Percentiles rank a stretch among this genome's conserved stretches.
Conservation (phyloP, 2,113 vertebrate genomes). For the Tragelaphus imberbis region DNA sequence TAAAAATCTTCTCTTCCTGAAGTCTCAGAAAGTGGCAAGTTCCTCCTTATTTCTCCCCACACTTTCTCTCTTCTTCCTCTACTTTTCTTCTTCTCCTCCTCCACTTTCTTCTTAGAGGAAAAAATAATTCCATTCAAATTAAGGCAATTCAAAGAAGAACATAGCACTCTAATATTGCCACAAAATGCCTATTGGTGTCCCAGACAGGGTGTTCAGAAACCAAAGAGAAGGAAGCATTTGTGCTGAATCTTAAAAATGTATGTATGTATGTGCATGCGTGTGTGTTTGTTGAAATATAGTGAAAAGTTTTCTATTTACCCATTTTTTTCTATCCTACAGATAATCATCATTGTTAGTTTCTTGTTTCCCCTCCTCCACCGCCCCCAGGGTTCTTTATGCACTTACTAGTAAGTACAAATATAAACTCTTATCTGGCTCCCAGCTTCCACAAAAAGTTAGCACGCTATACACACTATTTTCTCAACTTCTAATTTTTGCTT, state of each 20-base stretch:
- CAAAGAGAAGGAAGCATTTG: neutral
- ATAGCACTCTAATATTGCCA: neutral
- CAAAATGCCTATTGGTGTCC: neutral
- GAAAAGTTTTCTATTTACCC: neutral
- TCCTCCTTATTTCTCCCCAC: neutral
- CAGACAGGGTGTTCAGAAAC: neutral
- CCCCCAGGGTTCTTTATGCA: neutral
- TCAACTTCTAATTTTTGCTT: neutral
- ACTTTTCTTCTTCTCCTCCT: neutral
- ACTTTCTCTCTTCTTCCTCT: neutral
- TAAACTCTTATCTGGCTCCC: neutral
- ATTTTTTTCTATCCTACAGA: neutral
- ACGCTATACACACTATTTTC: neutral
- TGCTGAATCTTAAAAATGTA: neutral
- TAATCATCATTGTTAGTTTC: neutral
- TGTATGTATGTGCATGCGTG: neutral
- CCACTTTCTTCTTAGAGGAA: neutral
- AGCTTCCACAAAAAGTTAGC: neutral
- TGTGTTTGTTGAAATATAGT: neutral
- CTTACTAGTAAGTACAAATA: neutral
- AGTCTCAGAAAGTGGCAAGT: neutral
- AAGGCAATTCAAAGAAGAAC: neutral
- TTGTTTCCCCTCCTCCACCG: neutral
- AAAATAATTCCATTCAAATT: neutral
- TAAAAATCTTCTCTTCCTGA: neutral